Evolutionary conservation across 2,113 vertebrate genomes (phyloP).

Genomic region (Excalfactoria chinensis): DNA sequence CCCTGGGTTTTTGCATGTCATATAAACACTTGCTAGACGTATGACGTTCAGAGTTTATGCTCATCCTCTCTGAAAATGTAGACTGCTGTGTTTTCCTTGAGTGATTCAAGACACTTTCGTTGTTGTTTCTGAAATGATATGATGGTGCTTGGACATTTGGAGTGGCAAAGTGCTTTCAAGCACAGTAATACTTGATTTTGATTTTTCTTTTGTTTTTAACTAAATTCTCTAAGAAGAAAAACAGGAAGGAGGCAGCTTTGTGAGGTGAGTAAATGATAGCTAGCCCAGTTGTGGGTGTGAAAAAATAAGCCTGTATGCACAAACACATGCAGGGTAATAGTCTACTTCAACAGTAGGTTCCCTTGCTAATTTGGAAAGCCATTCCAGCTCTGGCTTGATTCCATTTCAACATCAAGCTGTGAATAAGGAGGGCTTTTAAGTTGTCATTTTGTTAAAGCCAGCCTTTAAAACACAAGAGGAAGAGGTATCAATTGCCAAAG

Average conservation of each 20-base stretch:
- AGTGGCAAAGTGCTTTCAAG: conserved; percentile 21
- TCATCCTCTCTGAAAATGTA: neutral
- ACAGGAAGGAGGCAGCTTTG: conserved; percentile 6
- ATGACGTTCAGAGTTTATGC: neutral
- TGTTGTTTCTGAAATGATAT: neutral
- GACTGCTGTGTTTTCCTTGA: neutral
- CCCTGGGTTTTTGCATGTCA: rapidly evolving
- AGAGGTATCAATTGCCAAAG: conserved; percentile 41
- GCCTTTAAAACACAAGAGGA: conserved; percentile 56
- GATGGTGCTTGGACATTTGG: conserved; percentile 1
- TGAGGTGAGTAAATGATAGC: conserved; percentile 35
- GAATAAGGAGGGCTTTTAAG: conserved; percentile 67
- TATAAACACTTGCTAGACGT: rapidly evolving
- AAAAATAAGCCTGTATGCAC: neutral
- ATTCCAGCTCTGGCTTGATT: conserved; percentile 52
- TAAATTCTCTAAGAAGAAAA: neutral
- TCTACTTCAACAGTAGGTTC: conserved; percentile 64
- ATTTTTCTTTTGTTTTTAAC: conserved; percentile 53
- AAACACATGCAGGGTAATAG: conserved; percentile 55
- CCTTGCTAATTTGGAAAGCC: conserved; percentile 60
- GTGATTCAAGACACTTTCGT: rapidly evolving
- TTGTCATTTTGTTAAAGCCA: conserved; percentile 60
- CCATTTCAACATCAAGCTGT: conserved; percentile 64
- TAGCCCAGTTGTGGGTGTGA: neutral
- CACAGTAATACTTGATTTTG: neutral